phyloP scores from a whole-genome alignment of 2,113 vertebrate genomes.

The Takifugu flavidus region DNA sequence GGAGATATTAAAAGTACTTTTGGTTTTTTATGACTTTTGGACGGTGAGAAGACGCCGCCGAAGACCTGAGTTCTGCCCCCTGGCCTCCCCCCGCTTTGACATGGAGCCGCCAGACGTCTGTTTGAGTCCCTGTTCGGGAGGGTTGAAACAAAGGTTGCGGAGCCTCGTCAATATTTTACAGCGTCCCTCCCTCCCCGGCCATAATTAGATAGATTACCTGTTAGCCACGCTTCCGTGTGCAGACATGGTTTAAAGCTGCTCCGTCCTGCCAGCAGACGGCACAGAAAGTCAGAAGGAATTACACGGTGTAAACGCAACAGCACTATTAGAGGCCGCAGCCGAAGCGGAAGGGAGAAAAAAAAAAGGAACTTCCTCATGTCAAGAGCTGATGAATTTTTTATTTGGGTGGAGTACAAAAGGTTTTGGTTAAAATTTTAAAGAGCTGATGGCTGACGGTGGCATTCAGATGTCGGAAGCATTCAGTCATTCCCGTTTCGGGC shows the following conservation, averaged over 20 bases:
- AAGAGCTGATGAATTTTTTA: conserved; percentile 84
- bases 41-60: conserved; percentile 2
- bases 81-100: conserved; percentile 76
- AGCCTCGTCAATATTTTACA: conserved; percentile 91
- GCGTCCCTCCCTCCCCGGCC: conserved; percentile 78
- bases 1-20: conserved; percentile 2
- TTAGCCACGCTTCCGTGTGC: conserved; percentile 86
- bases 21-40: conserved; percentile 3
- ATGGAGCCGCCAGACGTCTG: conserved; percentile 82
- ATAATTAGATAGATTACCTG: conserved; percentile 99
- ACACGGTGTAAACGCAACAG: conserved; percentile 82
- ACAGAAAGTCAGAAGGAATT: conserved; percentile 90
- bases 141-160: conserved; percentile 93
- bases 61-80: conserved; percentile 1
- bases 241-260: conserved; percentile 85
- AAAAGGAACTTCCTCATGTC: conserved; percentile 66
- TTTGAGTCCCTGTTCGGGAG: conserved; percentile 80
- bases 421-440: conserved; percentile 81
- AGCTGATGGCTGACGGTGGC: conserved; percentile 68
- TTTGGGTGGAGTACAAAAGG: conserved; percentile 78
- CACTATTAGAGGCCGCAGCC: conserved; percentile 75
- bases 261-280: conserved; percentile 92
- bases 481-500: conserved; percentile 36
- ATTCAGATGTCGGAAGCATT: conserved; percentile 72
- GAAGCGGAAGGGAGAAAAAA: conserved; percentile 37